Percentiles rank a stretch among this genome's conserved stretches.
phyloP scores from a whole-genome alignment of 92 coral and sea anemone species.

The Blastomussa wellsi region DNA sequence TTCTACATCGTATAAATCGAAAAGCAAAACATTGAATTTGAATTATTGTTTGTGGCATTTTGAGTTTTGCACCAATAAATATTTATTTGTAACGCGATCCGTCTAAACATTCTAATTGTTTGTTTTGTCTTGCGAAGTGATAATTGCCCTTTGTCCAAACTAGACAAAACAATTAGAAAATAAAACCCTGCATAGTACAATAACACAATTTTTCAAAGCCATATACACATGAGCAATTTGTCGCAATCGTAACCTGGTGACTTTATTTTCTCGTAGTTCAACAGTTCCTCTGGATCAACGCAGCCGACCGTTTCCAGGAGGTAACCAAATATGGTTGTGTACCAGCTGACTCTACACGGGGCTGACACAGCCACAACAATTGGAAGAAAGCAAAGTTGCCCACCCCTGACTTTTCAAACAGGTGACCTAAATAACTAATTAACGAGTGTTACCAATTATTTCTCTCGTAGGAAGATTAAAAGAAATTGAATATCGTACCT shows the following conservation, averaged over 20 bases:
- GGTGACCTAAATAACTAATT: slow-evolving; percentile 42
- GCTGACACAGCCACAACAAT: slow-evolving; percentile 38
- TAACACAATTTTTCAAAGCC: too few relatives aligned
- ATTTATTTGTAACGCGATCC: not conserved
- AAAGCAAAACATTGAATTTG: too few relatives aligned
- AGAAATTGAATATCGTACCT: not conserved
- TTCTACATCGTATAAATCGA: not conserved
- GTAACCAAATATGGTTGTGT: slow-evolving; percentile 37
- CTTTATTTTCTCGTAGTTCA: not conserved
- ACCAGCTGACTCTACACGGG: slow-evolving; percentile 20
- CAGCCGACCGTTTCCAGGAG: not conserved
- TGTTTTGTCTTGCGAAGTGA: not conserved
- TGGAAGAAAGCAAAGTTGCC: slow-evolving; percentile 32
- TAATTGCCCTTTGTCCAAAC: slow-evolving; percentile 15
- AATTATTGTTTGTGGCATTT: not conserved
- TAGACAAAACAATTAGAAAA: slow-evolving; percentile 9
- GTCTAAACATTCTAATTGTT: not conserved
- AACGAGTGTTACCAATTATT: not conserved
- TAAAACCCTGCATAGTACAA: not conserved
- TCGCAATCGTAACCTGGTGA: not conserved
- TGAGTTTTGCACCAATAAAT: not conserved
- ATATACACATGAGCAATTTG: not conserved
- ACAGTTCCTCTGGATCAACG: not conserved
- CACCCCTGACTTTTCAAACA: slow-evolving; percentile 14
- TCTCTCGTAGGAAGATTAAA: not conserved